A percentile compares a stretch with the other conserved stretches of the same genome.
Evolutionary conservation across 2,797 vertebrate genomes (phyloP).

Genomic region (Sphenodon punctatus): DNA sequence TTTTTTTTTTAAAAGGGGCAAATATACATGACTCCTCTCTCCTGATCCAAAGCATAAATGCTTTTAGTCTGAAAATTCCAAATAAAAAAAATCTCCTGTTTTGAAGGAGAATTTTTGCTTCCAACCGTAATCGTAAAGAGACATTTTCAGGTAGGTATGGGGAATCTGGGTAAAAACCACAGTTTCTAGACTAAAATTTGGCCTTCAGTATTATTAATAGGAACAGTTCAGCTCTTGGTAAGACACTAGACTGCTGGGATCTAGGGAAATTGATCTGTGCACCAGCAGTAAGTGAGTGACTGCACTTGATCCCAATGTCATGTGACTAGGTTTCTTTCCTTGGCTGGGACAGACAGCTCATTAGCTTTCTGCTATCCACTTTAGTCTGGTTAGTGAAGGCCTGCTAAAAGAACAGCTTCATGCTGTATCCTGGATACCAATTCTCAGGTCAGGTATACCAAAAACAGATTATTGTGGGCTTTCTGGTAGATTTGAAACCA

Average conservation of each 20-base stretch:
- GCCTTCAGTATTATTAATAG: not conserved
- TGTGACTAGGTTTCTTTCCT: conserved; percentile 51
- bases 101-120: conserved; percentile 35
- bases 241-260: conserved; percentile 9
- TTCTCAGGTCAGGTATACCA: conserved; percentile 72
- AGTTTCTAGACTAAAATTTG: not conserved
- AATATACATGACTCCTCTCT: too few relatives aligned
- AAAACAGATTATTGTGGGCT: conserved; percentile 72
- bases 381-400: conserved; percentile 68
- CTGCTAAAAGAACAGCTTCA: conserved; percentile 77
- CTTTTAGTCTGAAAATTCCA: conserved; percentile 23
- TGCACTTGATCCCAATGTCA: conserved; percentile 24
- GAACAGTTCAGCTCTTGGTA: conserved; percentile 19
- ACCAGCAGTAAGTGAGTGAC: conserved; percentile 10
- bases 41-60: conserved; percentile 54
- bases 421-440: conserved; percentile 85
- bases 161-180: conserved; percentile 33
- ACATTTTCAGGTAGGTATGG: not conserved
- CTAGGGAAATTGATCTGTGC: conserved; percentile 22
- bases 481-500: conserved; percentile 65
- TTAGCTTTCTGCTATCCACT: conserved; percentile 72
- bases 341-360: conserved; percentile 67
- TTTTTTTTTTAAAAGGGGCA: not conserved
- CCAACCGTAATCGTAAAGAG: conserved; percentile 8
- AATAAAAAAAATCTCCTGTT: conserved; percentile 27